phyloP scores from a whole-genome alignment of 2,113 vertebrate genomes.

The Passer montanus region DNA sequence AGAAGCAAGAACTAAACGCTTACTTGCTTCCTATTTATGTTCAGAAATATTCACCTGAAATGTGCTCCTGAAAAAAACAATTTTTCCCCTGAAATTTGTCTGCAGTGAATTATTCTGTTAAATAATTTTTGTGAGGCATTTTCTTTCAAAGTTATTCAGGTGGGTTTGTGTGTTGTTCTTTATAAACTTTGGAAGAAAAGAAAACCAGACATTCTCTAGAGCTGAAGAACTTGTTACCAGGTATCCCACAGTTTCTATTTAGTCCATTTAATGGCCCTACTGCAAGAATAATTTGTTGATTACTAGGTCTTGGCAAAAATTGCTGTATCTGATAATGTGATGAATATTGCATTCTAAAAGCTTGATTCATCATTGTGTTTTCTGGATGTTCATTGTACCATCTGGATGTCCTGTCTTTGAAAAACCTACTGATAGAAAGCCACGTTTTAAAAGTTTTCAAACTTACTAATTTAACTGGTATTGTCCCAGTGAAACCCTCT shows the following conservation, averaged over 20 bases:
- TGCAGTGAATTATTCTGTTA: not conserved
- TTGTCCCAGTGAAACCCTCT: not conserved
- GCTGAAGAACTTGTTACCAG: slow-evolving; percentile 46
- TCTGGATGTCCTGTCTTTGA: slow-evolving; percentile 24
- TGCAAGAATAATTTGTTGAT: slow-evolving; percentile 49
- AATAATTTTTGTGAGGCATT: not conserved
- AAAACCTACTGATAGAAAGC: not conserved
- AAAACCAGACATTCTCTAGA: not conserved
- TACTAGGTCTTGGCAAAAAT: slow-evolving; percentile 51
- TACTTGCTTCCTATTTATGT: not conserved
- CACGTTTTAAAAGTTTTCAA: not conserved
- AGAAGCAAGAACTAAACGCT: not conserved
- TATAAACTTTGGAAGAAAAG: slow-evolving; percentile 3
- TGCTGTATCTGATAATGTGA: slow-evolving; percentile 36
- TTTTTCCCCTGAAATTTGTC: not conserved
- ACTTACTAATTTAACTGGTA: not conserved
- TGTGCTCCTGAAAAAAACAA: not conserved
- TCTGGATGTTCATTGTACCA: not conserved
- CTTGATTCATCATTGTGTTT: slow-evolving; percentile 45
- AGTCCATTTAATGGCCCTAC: slow-evolving; percentile 46
- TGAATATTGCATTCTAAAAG: slow-evolving; percentile 41
- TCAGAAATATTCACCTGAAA: not conserved
- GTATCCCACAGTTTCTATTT: slow-evolving; percentile 33
- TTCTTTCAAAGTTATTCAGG: not conserved
- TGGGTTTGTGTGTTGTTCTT: not conserved